Evolutionary conservation across 1,140 invertebrate species (phyloP).

Genomic region (Drosophila micromelanica): DNA sequence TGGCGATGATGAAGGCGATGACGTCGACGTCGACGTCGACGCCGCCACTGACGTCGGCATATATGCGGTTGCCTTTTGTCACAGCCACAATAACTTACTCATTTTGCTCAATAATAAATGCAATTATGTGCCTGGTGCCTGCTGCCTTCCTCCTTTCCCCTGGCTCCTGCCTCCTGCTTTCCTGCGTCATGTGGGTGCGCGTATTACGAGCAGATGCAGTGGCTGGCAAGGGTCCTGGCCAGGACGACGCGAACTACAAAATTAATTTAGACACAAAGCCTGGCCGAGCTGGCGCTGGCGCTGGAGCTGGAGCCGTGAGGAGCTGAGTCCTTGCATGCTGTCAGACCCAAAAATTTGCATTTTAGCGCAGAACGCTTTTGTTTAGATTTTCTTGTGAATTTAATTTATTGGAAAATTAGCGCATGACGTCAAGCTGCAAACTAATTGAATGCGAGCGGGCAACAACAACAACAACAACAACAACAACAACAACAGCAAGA

Average conservation of each 20-base stretch:
- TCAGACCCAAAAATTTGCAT: conserved; percentile 76
- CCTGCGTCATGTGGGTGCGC: conserved; percentile 34
- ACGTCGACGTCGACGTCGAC: conserved; percentile 4
- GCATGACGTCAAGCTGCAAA: conserved; percentile 64
- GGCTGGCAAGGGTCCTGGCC: conserved; percentile 17
- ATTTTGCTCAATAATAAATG: conserved; percentile 83
- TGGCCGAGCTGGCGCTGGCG: conserved; percentile 19
- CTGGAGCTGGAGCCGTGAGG: conserved; percentile 19
- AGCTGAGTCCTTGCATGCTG: conserved; percentile 47
- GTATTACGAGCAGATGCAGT: conserved; percentile 24
- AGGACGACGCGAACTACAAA: conserved; percentile 64
- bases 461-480: conserved; percentile 10
- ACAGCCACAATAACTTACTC: conserved; percentile 80
- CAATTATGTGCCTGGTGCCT: conserved; percentile 72
- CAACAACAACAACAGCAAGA: conserved; percentile 11
- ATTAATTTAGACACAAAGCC: conserved; percentile 83
- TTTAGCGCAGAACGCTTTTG: conserved; percentile 76
- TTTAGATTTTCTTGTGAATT: conserved; percentile 81
- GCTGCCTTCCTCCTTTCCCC: not conserved
- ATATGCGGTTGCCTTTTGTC: conserved; percentile 79
- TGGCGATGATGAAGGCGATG: conserved; percentile 11
- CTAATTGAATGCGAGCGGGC: conserved; percentile 65
- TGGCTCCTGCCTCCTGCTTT: not conserved
- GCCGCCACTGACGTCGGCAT: conserved; percentile 43
- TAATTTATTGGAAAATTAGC: conserved; percentile 83